phyloP scores from a whole-genome alignment of 2,797 vertebrate species.

The Rhinophrynus dorsalis region DNA sequence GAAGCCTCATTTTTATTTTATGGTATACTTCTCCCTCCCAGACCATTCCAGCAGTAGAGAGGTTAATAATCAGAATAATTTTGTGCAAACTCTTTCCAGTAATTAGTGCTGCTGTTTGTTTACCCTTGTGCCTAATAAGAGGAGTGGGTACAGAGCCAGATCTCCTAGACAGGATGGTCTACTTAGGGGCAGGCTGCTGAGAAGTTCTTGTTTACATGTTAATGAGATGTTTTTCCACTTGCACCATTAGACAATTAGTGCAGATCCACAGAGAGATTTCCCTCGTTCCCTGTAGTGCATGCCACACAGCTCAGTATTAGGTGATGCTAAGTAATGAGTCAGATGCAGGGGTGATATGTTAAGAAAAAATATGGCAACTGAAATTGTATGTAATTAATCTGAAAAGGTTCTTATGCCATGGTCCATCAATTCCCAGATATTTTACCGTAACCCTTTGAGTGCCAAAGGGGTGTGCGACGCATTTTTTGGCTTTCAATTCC shows the following conservation, averaged over 20 bases:
- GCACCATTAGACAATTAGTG: slow-evolving; percentile 5
- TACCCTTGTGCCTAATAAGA: slow-evolving; percentile 2
- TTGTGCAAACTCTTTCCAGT: not conserved
- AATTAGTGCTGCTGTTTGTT: slow-evolving; percentile 26
- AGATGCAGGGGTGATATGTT: too few species aligned
- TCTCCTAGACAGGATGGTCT: not conserved
- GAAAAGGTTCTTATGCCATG: too few species aligned
- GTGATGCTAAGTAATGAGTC: too few species aligned
- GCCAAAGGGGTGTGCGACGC: too few species aligned
- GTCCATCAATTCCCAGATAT: too few species aligned
- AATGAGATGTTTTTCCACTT: slow-evolving; percentile 38
- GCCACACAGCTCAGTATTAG: too few species aligned
- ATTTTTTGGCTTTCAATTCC: too few species aligned
- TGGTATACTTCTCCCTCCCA: not conserved
- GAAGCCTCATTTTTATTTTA: too few species aligned
- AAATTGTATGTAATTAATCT: too few species aligned
- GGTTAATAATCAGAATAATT: not conserved
- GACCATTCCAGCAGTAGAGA: not conserved
- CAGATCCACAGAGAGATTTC: slow-evolving; percentile 9
- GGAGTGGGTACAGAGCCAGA: not conserved
- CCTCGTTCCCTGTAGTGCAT: not conserved
- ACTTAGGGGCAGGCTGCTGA: not conserved
- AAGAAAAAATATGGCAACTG: too few species aligned
- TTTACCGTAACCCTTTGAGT: too few species aligned
- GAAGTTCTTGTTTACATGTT: slow-evolving; percentile 26